Evolutionary conservation across 2,888 invertebrate species (phyloP).

Genomic region (Cheilosia vulpina): DNA sequence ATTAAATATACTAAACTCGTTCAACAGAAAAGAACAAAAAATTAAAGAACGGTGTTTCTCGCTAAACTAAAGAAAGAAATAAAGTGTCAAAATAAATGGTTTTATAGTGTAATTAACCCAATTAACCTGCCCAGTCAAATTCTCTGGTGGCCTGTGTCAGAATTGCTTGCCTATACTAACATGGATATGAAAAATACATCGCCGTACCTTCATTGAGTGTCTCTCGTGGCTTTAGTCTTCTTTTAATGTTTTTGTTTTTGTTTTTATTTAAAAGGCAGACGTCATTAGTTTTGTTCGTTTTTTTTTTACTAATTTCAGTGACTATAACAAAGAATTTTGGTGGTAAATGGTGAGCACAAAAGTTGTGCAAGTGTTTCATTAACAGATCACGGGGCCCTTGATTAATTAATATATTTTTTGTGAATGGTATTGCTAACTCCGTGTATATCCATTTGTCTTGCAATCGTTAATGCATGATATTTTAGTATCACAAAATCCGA

Average conservation of each 20-base stretch:
- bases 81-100: not conserved
- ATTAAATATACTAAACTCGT: too few species aligned
- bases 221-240: conserved; percentile 7
- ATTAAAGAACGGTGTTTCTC: not conserved
- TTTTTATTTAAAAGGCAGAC: conserved; percentile 21
- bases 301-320: not conserved
- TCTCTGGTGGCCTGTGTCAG: conserved; percentile 7
- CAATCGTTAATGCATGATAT: not conserved
- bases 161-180: not conserved
- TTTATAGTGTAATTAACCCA: conserved; percentile 47
- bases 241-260: conserved; percentile 25
- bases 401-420: not conserved
- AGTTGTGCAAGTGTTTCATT: not conserved
- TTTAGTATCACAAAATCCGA: too few species aligned
- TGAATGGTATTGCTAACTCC: not conserved
- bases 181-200: not conserved
- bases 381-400: conserved; percentile 7
- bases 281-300: not conserved
- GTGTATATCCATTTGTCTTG: not conserved
- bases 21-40: not conserved
- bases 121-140: conserved; percentile 35
- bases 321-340: conserved; percentile 5
- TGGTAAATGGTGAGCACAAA: not conserved
- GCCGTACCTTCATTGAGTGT: conserved; percentile 2
- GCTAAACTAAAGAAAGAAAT: not conserved